phyloP scores from a whole-genome alignment of 1,140 invertebrate genomes.

The Drosophila pseudoananassae region DNA sequence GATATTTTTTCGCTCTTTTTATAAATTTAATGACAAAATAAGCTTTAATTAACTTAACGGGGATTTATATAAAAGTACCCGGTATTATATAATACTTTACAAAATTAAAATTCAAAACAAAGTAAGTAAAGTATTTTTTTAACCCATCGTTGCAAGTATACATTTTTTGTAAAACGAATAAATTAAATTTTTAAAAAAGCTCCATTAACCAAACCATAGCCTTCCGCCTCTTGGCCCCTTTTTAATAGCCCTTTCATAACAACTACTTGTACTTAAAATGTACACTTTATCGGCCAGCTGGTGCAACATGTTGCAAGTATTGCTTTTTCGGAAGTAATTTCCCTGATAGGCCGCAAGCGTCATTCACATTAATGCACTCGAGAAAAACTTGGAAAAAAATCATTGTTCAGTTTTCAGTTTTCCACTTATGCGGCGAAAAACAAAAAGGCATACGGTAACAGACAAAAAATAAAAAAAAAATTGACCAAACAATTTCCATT shows the following conservation, averaged over 20 bases:
- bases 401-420: slow-evolving; percentile 1
- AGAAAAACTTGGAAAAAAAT: slow-evolving; percentile 29
- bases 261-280: not conserved
- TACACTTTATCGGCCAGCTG: not conserved
- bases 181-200: no score
- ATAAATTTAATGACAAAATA: no score
- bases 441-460: not conserved
- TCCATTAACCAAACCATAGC: no score
- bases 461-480: not conserved
- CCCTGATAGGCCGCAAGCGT: slow-evolving; percentile 7
- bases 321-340: slow-evolving; percentile 7
- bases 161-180: no score
- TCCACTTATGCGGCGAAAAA: no score
- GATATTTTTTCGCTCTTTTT: no score
- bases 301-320: not conserved
- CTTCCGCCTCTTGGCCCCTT: not conserved
- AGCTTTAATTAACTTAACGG: no score
- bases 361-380: slow-evolving; percentile 11
- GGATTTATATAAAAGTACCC: no score
- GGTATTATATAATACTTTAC: no score
- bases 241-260: not conserved
- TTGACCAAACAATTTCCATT: slow-evolving; percentile 43
- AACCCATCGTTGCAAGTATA: no score
- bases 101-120: no score
- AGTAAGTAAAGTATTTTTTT: no score